Conservation (phyloP, 64 coral and sea anemone species). For the Actinia tenebrosa region DNA sequence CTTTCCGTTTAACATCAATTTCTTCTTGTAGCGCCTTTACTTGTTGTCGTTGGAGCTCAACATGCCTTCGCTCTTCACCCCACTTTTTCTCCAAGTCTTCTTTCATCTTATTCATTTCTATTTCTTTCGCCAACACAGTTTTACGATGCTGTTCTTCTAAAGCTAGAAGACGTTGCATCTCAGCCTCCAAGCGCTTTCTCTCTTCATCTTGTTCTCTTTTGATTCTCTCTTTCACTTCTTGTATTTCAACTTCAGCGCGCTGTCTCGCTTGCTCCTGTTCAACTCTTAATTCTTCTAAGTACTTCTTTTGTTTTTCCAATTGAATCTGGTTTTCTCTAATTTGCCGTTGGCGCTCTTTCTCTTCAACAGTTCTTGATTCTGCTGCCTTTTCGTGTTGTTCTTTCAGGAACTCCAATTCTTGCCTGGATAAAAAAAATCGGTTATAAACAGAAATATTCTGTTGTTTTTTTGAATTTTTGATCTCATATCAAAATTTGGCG, state of each 20-base stretch:
- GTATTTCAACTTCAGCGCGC: constrained; percentile 76
- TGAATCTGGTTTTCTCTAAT: constrained; percentile 61
- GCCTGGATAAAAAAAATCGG: constrained; percentile 21
- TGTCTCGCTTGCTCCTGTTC: constrained; percentile 79
- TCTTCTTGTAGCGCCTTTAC: constrained; percentile 87
- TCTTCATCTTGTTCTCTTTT: constrained; percentile 86
- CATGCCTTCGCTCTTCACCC: constrained; percentile 63
- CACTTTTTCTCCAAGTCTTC: constrained; percentile 93
- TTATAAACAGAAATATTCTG: background rate
- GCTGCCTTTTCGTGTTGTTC: constrained; percentile 86
- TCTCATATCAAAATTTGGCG: too few species aligned
- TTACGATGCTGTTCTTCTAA: constrained; percentile 87
- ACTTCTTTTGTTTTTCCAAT: constrained; percentile 87
- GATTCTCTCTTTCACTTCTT: constrained; percentile 83
- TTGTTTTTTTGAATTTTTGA: background rate
- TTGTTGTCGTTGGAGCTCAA: constrained; percentile 83
- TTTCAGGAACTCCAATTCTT: constrained; percentile 80
- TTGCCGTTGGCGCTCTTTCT: constrained; percentile 66
- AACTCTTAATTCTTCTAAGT: constrained; percentile 75
- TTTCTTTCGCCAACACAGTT: constrained; percentile 75
- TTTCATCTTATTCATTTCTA: constrained; percentile 85
- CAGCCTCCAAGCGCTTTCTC: constrained; percentile 59
- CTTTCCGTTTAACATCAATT: constrained; percentile 78
- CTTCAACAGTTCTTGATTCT: constrained; percentile 52
- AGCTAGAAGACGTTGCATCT: constrained; percentile 84